Conservation (phyloP, 1,140 invertebrate genomes). For the Bombus difficillimus region DNA sequence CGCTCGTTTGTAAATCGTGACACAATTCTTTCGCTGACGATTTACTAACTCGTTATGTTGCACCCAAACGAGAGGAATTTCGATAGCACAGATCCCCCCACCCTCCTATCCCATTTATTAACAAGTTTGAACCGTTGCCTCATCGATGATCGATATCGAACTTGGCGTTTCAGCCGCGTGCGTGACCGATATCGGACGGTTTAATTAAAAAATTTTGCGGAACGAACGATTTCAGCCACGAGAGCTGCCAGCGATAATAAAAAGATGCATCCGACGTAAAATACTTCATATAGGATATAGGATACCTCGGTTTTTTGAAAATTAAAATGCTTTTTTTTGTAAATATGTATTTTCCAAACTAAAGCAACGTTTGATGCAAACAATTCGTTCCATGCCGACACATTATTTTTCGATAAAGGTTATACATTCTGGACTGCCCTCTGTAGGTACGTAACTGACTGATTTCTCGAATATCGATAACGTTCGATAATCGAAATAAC, state of each 20-base stretch:
- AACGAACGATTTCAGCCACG: neutral
- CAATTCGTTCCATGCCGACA: too few species aligned
- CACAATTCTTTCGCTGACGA: slow-evolving; percentile 1
- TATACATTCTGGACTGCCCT: too few species aligned
- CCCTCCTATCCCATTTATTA: neutral
- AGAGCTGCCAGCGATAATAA: neutral
- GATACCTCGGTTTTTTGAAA: too few species aligned
- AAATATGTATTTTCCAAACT: too few species aligned
- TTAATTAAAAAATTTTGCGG: slow-evolving; percentile 15
- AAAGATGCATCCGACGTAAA: neutral
- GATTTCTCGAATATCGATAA: too few species aligned
- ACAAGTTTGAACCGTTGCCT: neutral
- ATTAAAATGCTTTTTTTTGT: too few species aligned
- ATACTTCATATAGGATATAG: neutral
- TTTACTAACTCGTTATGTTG: too few species aligned
- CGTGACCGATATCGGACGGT: neutral
- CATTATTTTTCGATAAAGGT: too few species aligned
- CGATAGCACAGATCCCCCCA: neutral
- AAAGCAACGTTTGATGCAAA: too few species aligned
- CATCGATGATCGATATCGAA: slow-evolving; percentile 9
- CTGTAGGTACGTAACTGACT: too few species aligned
- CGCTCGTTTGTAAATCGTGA: neutral
- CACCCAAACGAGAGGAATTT: neutral
- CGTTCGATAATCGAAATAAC: too few species aligned
- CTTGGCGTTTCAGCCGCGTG: neutral